A percentile compares a stretch with the other conserved stretches of the same genome.
Evolutionary conservation across 2,113 vertebrate species (phyloP).

Genomic region (Capra hircus): DNA sequence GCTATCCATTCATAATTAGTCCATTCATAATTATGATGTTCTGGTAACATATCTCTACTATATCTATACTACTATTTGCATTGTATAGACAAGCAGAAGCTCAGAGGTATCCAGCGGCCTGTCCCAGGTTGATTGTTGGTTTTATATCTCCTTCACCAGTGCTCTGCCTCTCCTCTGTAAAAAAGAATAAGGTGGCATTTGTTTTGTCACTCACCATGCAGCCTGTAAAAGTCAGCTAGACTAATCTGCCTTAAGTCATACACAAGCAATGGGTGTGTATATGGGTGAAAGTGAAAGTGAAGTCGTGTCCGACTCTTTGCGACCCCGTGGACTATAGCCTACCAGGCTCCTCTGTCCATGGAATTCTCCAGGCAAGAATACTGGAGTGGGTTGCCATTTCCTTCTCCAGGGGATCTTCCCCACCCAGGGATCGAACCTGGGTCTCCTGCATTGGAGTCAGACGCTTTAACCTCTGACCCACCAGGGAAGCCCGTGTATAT

Average conservation of each 20-base stretch:
- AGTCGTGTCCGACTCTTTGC: too few relatives aligned
- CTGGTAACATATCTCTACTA: not conserved
- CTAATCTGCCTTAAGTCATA: constrained; percentile 26
- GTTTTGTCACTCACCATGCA: not conserved
- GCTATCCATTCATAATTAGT: not conserved
- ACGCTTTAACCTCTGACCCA: too few relatives aligned
- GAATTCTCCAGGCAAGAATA: too few relatives aligned
- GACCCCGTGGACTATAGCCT: too few relatives aligned
- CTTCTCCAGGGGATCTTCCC: too few relatives aligned
- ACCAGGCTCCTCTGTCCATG: too few relatives aligned
- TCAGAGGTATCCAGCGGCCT: not conserved
- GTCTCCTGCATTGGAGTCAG: too few relatives aligned
- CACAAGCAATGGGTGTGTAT: constrained; percentile 32
- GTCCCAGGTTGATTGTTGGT: not conserved
- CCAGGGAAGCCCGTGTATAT: not conserved
- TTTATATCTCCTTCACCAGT: not conserved
- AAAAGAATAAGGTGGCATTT: not conserved
- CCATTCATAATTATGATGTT: not conserved
- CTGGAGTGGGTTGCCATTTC: too few relatives aligned
- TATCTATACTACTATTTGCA: not conserved
- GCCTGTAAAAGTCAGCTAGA: not conserved
- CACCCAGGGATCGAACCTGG: too few relatives aligned
- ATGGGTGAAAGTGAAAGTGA: not conserved
- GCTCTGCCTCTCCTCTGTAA: not conserved
- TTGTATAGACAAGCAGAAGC: not conserved